Evolutionary conservation across 1,140 invertebrate species (phyloP), one percentile per base, ranked within the genome.

Genomic region (Melitaea cinxia): DNA sequence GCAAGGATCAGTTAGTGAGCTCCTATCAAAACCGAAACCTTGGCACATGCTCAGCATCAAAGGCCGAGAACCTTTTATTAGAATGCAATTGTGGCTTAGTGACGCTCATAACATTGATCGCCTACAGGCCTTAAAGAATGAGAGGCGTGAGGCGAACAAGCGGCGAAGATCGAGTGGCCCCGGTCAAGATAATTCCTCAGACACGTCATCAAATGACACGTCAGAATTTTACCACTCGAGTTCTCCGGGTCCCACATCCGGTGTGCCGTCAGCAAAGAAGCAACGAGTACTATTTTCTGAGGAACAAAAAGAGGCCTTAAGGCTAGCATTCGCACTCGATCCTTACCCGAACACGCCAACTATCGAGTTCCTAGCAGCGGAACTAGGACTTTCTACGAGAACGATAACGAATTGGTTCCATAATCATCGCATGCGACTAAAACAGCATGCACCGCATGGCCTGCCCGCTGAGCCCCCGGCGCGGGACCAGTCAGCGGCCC

Each of bases 351-450:
- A 97, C 81, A 95, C 98, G 66, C 95, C 95, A 4, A 98, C 97
- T 19, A 99, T 99, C 37, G 98, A 99, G 86, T 98, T 98, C 75
- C 92, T 99, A 52, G 97, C 98, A 7, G 93, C 94, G 14, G 97
- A 99, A 85, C 91, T 99, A 5, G 96, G 94, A 10, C 91, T 99
- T n/a, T 97, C 97, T 0, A 96, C 98, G 9, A 93, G 98, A 70
- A 99, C 98, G 35, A 99, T 99, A 64, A 98, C 97, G 14, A 99
- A 99, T 86, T 99, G 98, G 98, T 99, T 99, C 93, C 98, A 99
- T 91, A 99, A 99, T 88, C 98, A 99, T 91, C 94, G 98, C 59
- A 99, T 99, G 97, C 94, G 99, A 55, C 93, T 99, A 78, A 99
- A 99, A 89, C 97, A 98, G 81, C 94, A 94, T 72, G 95, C 95